Evolutionary conservation across 2,797 vertebrate species (phyloP).

Genomic region (Echiichthys vipera): DNA sequence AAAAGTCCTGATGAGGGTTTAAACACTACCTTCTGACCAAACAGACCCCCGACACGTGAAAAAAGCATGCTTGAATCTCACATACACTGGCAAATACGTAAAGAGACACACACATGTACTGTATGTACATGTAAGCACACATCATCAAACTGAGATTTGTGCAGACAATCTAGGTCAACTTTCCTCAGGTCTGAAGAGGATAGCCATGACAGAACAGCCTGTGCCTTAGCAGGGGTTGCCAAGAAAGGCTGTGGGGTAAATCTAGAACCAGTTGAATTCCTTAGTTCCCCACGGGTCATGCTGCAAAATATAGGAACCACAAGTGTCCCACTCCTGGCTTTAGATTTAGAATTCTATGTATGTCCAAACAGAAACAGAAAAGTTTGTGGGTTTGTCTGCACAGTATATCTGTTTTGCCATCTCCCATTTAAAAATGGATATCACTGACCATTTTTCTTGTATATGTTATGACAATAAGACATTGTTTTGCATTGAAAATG

Average conservation of each 20-base stretch:
- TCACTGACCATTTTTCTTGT: constrained; percentile 40
- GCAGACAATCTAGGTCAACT: constrained; percentile 6
- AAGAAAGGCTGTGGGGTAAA: constrained; percentile 32
- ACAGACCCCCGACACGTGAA: constrained; percentile 61
- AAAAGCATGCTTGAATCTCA: constrained; percentile 44
- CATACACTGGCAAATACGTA: constrained; percentile 18
- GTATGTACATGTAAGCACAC: neutral
- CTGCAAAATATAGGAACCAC: constrained; percentile 50
- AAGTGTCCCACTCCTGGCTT: constrained; percentile 41
- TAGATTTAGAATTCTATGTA: constrained; percentile 45
- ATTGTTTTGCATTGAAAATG: constrained; percentile 50
- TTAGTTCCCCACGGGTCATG: constrained; percentile 29
- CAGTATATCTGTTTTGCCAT: constrained; percentile 51
- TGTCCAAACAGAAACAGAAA: constrained; percentile 50
- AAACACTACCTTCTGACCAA: constrained; percentile 85
- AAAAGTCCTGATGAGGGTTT: constrained; percentile 79
- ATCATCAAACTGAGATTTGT: constrained; percentile 13
- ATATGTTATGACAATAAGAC: constrained; percentile 52
- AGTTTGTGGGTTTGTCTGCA: constrained; percentile 58
- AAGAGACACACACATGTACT: neutral
- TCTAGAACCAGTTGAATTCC: constrained; percentile 44
- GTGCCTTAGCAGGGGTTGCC: constrained; percentile 22
- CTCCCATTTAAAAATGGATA: constrained; percentile 37
- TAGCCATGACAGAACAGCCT: constrained; percentile 13
- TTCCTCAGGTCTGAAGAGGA: constrained; percentile 15